Conservation (phyloP, 2,113 vertebrate genomes). For the Sporophila hypoxantha region DNA sequence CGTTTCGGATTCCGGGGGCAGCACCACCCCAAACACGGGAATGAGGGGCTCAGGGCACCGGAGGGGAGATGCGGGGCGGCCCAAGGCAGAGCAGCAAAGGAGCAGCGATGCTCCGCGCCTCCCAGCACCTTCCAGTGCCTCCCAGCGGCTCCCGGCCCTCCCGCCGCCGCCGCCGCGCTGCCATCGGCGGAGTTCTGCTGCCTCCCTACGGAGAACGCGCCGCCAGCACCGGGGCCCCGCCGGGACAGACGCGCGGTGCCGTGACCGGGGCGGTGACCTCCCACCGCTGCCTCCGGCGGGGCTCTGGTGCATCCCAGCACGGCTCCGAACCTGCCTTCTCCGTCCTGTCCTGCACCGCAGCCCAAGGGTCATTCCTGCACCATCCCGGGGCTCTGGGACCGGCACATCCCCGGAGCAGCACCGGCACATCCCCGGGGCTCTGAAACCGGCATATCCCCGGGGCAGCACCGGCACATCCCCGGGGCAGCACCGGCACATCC, state of each 20-base stretch:
- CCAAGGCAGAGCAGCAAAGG: not conserved
- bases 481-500: not conserved
- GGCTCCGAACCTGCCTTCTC: not conserved
- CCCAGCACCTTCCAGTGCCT: not conserved
- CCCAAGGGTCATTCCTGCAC: accelerated
- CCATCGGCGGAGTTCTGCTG: conserved; percentile 27
- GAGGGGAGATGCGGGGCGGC: not conserved
- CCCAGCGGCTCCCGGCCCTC: not conserved
- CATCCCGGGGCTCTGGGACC: accelerated
- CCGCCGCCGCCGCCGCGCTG: not conserved
- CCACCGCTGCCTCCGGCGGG: not conserved
- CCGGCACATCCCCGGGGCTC: accelerated
- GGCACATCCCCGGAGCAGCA: not conserved
- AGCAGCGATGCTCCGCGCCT: not conserved
- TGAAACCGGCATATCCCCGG: accelerated
- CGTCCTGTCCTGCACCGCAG: accelerated
- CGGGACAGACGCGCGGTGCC: accelerated
- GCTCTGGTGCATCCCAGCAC: not conserved
- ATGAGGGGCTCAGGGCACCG: not conserved
- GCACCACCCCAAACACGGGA: accelerated
- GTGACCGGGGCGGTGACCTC: not conserved
- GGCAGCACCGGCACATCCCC: not conserved
- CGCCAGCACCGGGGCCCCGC: not conserved
- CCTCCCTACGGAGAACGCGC: conserved; percentile 16
- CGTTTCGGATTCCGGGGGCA: accelerated